Percentiles rank a stretch among this genome's conserved stretches.
Conservation (phyloP, 2,797 vertebrate species). For the Esox masquinongy region DNA sequence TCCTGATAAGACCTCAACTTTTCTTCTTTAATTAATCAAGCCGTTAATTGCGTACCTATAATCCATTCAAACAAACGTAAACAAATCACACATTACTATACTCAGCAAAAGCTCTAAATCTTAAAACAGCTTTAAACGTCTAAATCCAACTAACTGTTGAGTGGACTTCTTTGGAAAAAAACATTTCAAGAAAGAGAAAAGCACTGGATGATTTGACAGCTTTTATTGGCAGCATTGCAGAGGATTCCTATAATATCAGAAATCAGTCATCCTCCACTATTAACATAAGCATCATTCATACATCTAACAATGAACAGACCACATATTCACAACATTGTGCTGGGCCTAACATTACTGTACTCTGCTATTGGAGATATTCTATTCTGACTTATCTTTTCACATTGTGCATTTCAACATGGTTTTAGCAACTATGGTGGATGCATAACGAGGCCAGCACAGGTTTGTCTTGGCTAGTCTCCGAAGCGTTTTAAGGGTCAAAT, state of each 20-base stretch:
- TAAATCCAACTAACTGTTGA: background rate
- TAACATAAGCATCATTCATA: constrained; percentile 51
- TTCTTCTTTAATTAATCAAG: constrained; percentile 4
- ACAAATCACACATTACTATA: background rate
- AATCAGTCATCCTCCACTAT: constrained; percentile 32
- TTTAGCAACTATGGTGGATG: background rate
- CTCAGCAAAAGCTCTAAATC: background rate
- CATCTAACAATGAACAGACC: constrained; percentile 42
- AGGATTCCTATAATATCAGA: constrained; percentile 44
- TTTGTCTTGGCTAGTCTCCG: background rate
- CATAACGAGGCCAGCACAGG: background rate
- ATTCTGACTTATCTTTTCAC: background rate
- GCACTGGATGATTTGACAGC: constrained; percentile 57
- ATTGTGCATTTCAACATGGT: background rate
- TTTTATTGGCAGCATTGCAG: constrained; percentile 68
- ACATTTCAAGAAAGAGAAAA: constrained; percentile 26
- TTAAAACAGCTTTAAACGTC: constrained; percentile 3
- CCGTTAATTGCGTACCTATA: constrained; percentile 7
- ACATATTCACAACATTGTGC: background rate
- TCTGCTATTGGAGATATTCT: background rate
- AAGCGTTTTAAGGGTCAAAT: background rate
- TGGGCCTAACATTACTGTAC: background rate
- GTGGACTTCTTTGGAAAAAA: background rate
- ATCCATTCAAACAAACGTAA: constrained; percentile 3
- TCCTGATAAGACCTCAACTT: background rate